A percentile compares a stretch with the other conserved stretches of the same genome.
Conservation (phyloP, 2,888 invertebrate genomes). For the Spicauda simplicius region DNA sequence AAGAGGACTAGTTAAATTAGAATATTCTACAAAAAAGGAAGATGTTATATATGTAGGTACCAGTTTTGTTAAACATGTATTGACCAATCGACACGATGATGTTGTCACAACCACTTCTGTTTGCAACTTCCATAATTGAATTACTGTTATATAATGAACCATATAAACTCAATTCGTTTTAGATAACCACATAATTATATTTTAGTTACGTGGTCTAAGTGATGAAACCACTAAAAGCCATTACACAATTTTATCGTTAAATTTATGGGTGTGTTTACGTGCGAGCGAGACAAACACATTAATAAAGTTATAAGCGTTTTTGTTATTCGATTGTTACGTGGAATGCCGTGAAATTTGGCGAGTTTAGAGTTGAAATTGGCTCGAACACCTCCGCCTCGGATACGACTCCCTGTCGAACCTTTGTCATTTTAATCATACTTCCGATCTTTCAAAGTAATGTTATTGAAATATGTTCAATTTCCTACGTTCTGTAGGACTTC, state of each 20-base stretch:
- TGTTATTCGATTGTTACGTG: conserved; percentile 53
- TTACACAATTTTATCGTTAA: conserved; percentile 52
- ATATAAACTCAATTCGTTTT: conserved; percentile 3
- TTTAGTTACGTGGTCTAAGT: conserved; percentile 18
- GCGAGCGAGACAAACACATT: conserved; percentile 61
- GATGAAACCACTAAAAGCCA: conserved; percentile 52
- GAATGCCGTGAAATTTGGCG: conserved; percentile 52
- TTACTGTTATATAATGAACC: not conserved
- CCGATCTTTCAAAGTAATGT: conserved; percentile 83
- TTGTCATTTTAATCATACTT: conserved; percentile 83
- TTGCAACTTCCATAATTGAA: too few species aligned
- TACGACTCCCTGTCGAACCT: conserved; percentile 78
- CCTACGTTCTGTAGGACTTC: conserved; percentile 67
- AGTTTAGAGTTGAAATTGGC: conserved; percentile 64
- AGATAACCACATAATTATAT: conserved; percentile 20
- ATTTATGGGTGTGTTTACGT: conserved; percentile 55
- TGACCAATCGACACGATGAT: too few species aligned
- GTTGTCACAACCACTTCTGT: too few species aligned
- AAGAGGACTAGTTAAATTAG: too few species aligned
- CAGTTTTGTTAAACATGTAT: too few species aligned
- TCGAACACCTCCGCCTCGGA: conserved; percentile 48
- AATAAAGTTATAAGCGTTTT: conserved; percentile 64
- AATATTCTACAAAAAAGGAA: too few species aligned
- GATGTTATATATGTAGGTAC: too few species aligned
- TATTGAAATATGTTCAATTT: conserved; percentile 85